A percentile compares a stretch with the other conserved stretches of the same genome.
Conservation (phyloP, 2,113 vertebrate species). For the Lamprologus callipterus region DNA sequence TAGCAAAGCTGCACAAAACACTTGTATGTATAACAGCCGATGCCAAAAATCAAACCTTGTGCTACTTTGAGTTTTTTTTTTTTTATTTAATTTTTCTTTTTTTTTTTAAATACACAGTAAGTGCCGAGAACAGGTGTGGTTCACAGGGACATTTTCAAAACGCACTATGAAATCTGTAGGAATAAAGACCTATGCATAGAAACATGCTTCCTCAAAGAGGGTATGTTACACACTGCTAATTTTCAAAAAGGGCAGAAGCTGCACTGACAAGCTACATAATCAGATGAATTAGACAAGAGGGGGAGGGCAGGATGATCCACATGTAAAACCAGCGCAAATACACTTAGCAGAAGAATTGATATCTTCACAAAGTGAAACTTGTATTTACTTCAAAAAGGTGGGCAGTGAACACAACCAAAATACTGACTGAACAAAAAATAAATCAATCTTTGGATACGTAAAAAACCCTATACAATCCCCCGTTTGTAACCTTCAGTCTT, state of each 20-base stretch:
- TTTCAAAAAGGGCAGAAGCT: conserved; percentile 43
- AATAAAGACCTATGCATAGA: conserved; percentile 50
- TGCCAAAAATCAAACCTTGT: conserved; percentile 16
- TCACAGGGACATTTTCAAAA: conserved; percentile 41
- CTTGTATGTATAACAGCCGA: conserved; percentile 22
- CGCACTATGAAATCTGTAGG: conserved; percentile 43
- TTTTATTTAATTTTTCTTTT: not conserved
- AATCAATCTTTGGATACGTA: conserved; percentile 88
- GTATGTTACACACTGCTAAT: conserved; percentile 40
- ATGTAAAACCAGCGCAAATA: conserved; percentile 77
- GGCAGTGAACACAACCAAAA: conserved; percentile 69
- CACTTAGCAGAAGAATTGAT: conserved; percentile 70
- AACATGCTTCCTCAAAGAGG: conserved; percentile 61
- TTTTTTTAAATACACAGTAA: conserved; percentile 13
- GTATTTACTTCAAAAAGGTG: conserved; percentile 62
- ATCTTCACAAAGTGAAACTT: conserved; percentile 60
- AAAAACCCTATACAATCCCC: conserved; percentile 72
- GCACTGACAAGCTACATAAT: conserved; percentile 62
- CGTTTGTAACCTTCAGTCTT: conserved; percentile 68
- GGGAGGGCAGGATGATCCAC: conserved; percentile 64
- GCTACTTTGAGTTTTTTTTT: conserved; percentile 1
- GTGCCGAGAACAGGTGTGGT: conserved; percentile 42
- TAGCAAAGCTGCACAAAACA: conserved; percentile 45
- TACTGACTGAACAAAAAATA: conserved; percentile 65
- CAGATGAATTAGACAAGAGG: conserved; percentile 71